Evolutionary conservation across 2,888 invertebrate genomes (phyloP).

Genomic region (Epinotia bilunana): DNA sequence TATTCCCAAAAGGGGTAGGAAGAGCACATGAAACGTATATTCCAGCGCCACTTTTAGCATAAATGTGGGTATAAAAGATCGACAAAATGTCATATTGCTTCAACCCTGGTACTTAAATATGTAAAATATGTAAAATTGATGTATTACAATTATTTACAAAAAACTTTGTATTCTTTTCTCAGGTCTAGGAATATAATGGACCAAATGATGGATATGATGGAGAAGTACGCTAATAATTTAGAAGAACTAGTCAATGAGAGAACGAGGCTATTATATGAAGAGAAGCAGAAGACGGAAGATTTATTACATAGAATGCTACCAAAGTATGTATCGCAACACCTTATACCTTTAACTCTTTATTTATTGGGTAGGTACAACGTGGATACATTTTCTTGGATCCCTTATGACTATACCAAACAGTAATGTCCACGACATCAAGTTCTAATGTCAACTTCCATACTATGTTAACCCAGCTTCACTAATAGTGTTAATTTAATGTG

Average conservation of each 20-base stretch:
- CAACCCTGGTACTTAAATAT: too few relatives aligned
- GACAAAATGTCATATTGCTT: too few relatives aligned
- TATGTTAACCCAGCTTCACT: constrained; percentile 52
- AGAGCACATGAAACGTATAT: too few relatives aligned
- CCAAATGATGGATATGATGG: constrained; percentile 99
- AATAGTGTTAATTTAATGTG: constrained; percentile 53
- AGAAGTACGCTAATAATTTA: constrained; percentile 97
- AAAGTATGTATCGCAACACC: constrained; percentile 84
- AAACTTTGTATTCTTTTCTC: constrained; percentile 48
- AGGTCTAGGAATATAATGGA: constrained; percentile 96
- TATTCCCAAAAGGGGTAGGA: too few relatives aligned
- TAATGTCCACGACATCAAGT: constrained; percentile 53
- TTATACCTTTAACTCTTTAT: constrained; percentile 34
- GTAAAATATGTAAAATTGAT: background rate
- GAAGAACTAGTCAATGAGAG: constrained; percentile 97
- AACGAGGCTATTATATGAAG: constrained; percentile 94
- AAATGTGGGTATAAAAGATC: too few relatives aligned
- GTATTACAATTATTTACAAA: background rate
- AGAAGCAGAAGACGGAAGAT: constrained; percentile 96
- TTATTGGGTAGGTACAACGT: constrained; percentile 49
- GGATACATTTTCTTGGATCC: constrained; percentile 50
- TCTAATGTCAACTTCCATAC: constrained; percentile 50
- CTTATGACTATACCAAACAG: constrained; percentile 39
- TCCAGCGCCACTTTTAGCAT: too few relatives aligned
- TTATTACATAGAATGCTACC: constrained; percentile 97